Evolutionary conservation across 2,113 vertebrate species (phyloP), one percentile per base, ranked within the genome.

Genomic region (Lepidothrix coronata): DNA sequence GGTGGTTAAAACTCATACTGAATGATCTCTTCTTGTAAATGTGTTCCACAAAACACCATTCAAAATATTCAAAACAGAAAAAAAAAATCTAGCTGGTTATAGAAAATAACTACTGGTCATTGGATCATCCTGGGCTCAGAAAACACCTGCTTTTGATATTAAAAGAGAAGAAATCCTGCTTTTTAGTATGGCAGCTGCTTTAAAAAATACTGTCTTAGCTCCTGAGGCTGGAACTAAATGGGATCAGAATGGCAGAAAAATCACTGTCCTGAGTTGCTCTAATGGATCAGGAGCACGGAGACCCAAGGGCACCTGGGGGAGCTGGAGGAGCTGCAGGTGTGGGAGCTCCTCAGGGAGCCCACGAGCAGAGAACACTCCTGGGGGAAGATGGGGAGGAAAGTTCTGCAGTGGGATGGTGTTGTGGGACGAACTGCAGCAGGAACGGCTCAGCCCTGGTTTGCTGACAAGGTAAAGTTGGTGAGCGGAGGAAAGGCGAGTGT

Each of bases 231-330:
- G 30, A 57, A 25, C 5, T 46, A 28, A 62, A 16, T 15, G 9
- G 16, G 23, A n/a, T 41, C 55, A 51, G 43, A 58, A 41, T 6
- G 30, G 19, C 48, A 78, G 78, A 46, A 44, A 39, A 52, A 6
- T 25, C 43, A 35, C 5, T 35, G 25, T 5, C 31, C 30, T 54
- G 24, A 41, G 11, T 41, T 12, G 13, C 21, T 23, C 19, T 11
- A 9, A 70, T 9, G 25, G 81, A 58, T 1, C 17, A n/a, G 22
- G 9, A 1, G 3, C 27, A 35, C 4, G 3, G 17, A 23, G 31
- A 20, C 0, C 2, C 5, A 24, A 52, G 46, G 20, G 23, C 37
- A 66, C 33, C 43, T 66, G 18, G n/a, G 37, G 39, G 4, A 67
- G 51, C 8, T 55, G 58, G 8, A 67, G 62, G n/a, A 59, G 66